Evolutionary conservation across 2,113 vertebrate species (phyloP).

Genomic region (Montifringilla adamsi): DNA sequence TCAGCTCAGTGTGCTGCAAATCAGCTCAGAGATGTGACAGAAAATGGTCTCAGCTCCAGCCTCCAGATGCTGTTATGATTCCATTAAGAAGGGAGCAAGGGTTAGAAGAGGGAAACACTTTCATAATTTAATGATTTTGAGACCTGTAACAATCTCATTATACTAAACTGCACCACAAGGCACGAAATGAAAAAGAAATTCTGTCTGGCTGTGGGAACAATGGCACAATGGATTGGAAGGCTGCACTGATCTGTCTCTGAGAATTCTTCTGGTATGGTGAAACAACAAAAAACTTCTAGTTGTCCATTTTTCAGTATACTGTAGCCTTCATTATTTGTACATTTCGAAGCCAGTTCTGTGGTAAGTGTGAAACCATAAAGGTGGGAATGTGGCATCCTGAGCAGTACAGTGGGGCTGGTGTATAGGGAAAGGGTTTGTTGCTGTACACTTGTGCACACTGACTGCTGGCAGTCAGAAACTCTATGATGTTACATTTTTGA

Average conservation of each 20-base stretch:
- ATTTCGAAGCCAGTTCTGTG: neutral
- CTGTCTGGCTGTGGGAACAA: neutral
- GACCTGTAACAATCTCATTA: constrained; percentile 52
- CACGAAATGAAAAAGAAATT: constrained; percentile 15
- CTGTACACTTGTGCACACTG: neutral
- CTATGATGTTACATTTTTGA: neutral
- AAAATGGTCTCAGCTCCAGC: neutral
- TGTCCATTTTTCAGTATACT: neutral
- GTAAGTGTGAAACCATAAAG: neutral
- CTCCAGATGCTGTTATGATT: neutral
- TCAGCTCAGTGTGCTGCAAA: neutral
- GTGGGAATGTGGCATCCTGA: neutral
- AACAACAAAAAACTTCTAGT: neutral
- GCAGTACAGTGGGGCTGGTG: neutral
- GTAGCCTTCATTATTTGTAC: neutral
- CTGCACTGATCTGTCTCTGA: neutral
- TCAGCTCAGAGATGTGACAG: neutral
- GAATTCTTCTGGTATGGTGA: neutral
- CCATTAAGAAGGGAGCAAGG: neutral
- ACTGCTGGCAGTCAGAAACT: neutral
- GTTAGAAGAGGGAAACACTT: constrained; percentile 27
- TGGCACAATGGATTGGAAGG: neutral
- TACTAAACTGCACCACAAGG: neutral
- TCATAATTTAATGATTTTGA: constrained; percentile 35
- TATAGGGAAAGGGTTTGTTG: neutral